Conservation (phyloP, 2,888 invertebrate genomes). For the Drosophila ezoana region DNA sequence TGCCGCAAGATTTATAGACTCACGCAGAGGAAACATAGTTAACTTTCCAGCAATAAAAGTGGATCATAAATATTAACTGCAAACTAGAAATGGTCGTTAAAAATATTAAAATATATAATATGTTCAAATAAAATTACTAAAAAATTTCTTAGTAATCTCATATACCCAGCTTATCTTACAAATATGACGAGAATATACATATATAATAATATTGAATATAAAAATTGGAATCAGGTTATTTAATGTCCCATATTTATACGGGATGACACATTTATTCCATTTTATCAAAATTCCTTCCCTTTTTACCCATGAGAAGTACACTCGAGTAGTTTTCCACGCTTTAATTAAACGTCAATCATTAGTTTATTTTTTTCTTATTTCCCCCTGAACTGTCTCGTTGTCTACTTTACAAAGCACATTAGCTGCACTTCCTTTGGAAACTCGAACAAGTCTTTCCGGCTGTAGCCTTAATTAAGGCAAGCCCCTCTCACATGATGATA, state of each 20-base stretch:
- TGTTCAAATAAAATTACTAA: too few species aligned
- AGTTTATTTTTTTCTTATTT: not conserved
- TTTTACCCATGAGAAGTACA: not conserved
- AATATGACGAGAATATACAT: too few species aligned
- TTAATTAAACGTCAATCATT: not conserved
- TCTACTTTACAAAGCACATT: not conserved
- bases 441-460: slow-evolving; percentile 21
- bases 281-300: not conserved
- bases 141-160: too few species aligned
- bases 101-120: too few species aligned
- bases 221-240: too few species aligned
- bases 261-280: not conserved
- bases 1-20: slow-evolving; percentile 27
- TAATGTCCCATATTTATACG: not conserved
- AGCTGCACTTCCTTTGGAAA: slow-evolving; percentile 8
- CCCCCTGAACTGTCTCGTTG: not conserved
- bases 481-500: slow-evolving; percentile 20
- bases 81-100: not conserved
- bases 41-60: not conserved
- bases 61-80: not conserved
- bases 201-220: too few species aligned
- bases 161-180: too few species aligned
- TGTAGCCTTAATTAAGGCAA: slow-evolving; percentile 49
- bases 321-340: not conserved
- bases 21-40: slow-evolving; percentile 9